Conservation (phyloP, 2,888 invertebrate species). For the Iphiclides podalirius region DNA sequence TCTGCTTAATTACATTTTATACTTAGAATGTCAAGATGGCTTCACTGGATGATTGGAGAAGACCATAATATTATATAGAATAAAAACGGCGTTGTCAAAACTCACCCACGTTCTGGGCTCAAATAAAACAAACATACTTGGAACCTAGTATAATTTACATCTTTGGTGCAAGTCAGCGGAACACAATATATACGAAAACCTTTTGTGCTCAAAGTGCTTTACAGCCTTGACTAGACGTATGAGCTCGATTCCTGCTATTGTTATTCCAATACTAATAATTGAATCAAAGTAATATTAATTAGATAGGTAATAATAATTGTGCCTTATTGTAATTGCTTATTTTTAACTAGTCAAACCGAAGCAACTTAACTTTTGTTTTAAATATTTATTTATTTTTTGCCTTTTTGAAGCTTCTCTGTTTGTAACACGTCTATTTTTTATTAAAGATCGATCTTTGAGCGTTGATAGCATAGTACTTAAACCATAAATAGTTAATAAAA, state of each 20-base stretch:
- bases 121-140: too few species aligned
- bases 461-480: not conserved
- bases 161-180: not conserved
- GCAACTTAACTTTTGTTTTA: not conserved
- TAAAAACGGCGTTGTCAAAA: too few species aligned
- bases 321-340: too few species aligned
- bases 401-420: not conserved
- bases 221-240: conserved; percentile 49
- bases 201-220: conserved; percentile 39
- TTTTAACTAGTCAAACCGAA: not conserved
- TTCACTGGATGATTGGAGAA: too few species aligned
- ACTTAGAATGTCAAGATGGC: too few species aligned
- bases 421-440: not conserved
- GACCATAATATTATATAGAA: too few species aligned
- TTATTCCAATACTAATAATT: not conserved
- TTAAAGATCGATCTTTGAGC: not conserved
- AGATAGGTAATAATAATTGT: not conserved
- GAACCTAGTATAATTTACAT: too few species aligned
- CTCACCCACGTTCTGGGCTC: too few species aligned
- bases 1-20: too few species aligned
- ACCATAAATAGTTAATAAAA: not conserved
- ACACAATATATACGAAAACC: conserved; percentile 16
- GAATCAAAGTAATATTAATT: not conserved
- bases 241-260: conserved; percentile 30
- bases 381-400: not conserved